Conservation (phyloP, 2,888 invertebrate species). For the Tenthredo distinguenda region DNA sequence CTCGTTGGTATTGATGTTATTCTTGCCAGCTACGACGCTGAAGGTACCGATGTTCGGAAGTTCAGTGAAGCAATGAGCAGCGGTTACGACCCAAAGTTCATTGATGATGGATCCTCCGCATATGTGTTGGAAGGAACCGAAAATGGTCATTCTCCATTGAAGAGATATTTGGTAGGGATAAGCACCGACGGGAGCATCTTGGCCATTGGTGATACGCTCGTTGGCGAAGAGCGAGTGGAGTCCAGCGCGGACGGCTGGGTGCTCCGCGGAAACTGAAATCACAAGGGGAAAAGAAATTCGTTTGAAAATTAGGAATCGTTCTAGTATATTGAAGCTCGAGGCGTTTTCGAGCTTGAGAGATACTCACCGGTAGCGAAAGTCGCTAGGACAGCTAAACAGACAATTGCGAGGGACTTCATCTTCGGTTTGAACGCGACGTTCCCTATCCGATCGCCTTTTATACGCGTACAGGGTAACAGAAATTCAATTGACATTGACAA, state of each 20-base stretch:
- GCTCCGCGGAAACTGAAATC: background rate
- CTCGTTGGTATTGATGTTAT: constrained; percentile 74
- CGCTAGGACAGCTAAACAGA: constrained; percentile 25
- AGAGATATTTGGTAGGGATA: constrained; percentile 79
- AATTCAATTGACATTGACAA: background rate
- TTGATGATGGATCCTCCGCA: constrained; percentile 79
- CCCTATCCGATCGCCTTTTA: background rate
- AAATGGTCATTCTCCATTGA: constrained; percentile 67
- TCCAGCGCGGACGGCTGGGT: background rate
- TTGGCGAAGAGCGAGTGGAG: constrained; percentile 21
- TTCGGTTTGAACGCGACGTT: background rate
- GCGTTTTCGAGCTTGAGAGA: background rate
- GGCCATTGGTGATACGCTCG: constrained; percentile 66
- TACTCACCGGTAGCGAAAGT: constrained; percentile 16
- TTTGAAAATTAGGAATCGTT: background rate
- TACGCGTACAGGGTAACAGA: background rate
- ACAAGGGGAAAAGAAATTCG: background rate
- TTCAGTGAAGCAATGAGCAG: constrained; percentile 75
- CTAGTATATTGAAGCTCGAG: background rate
- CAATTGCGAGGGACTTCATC: constrained; percentile 32
- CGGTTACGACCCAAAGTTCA: constrained; percentile 76
- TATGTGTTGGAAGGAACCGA: constrained; percentile 70
- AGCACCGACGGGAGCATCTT: constrained; percentile 73
- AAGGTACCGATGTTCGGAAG: constrained; percentile 69
- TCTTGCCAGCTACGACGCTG: constrained; percentile 80